These are phyloP conservation scores for Folsomia candida DNA, from an alignment of 2,888 invertebrate genomes.

Conservation along the genomic window DNA sequence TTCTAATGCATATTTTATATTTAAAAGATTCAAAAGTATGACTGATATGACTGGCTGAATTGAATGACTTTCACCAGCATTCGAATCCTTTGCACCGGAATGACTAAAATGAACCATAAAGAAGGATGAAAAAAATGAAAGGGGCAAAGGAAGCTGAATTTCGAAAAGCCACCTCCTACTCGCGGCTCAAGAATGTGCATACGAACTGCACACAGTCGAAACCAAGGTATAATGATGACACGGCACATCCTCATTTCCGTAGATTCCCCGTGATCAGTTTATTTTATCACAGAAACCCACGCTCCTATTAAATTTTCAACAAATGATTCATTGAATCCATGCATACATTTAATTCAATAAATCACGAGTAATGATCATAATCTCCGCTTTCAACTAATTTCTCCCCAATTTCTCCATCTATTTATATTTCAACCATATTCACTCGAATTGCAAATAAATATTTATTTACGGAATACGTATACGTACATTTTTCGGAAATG, in stretches of 20 bases:
- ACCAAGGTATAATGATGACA: neutral
- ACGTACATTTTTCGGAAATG: too few species aligned
- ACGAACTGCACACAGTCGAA: too few species aligned
- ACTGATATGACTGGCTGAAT: constrained; percentile 4
- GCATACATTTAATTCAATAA: too few species aligned
- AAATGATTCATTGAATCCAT: too few species aligned
- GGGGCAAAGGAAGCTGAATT: neutral
- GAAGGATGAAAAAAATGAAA: constrained; percentile 9
- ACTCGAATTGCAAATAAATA: too few species aligned
- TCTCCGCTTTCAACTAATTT: too few species aligned
- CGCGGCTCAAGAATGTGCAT: too few species aligned
- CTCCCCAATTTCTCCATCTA: too few species aligned
- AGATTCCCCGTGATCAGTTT: neutral
- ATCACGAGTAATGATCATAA: too few species aligned
- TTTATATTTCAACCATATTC: too few species aligned
- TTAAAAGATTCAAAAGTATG: constrained; percentile 15
- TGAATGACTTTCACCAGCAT: neutral
- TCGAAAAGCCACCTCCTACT: neutral
- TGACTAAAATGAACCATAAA: constrained; percentile 17
- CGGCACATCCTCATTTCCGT: neutral
- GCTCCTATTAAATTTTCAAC: neutral
- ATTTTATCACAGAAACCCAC: constrained; percentile 5
- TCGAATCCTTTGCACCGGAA: neutral
- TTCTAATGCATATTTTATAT: constrained; percentile 8
- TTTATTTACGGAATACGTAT: too few species aligned